A percentile compares a stretch with the other conserved stretches of the same genome.
These are phyloP conservation scores for Grus americana DNA, from an alignment of 2,113 vertebrate genomes.

Conservation along the genomic window DNA sequence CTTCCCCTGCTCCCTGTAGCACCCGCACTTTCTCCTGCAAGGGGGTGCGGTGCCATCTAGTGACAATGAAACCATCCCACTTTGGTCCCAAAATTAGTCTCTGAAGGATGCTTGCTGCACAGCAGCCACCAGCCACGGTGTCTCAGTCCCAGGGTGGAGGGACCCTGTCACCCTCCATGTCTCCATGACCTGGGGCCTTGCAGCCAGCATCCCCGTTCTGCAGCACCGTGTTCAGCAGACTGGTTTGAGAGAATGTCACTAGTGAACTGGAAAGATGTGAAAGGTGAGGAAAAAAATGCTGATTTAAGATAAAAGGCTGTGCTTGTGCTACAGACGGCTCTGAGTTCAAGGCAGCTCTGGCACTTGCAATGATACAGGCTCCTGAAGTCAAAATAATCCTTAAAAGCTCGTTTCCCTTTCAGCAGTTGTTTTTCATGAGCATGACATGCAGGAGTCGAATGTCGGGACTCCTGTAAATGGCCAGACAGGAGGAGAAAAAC, in stretches of 20 bases:
- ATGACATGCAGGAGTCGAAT: neutral
- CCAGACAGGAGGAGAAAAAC: neutral
- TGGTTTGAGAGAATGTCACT: neutral
- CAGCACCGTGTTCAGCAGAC: neutral
- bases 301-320: neutral
- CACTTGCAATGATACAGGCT: neutral
- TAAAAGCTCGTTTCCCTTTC: neutral
- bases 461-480: neutral
- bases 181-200: neutral
- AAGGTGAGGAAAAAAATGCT: neutral
- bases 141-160: neutral
- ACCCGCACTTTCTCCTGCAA: neutral
- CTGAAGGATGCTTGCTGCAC: neutral
- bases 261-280: neutral
- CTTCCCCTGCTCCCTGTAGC: neutral
- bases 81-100: neutral
- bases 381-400: neutral
- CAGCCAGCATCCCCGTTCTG: neutral
- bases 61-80: rapidly evolving
- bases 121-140: rapidly evolving
- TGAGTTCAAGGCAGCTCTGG: neutral
- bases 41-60: constrained; percentile 52
- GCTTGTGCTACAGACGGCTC: neutral
- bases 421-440: neutral
- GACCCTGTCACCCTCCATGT: neutral